Evolutionary conservation across 1,140 invertebrate genomes (phyloP), one percentile per base, ranked within the genome.

Genomic region (Drosophila bipectinata): DNA sequence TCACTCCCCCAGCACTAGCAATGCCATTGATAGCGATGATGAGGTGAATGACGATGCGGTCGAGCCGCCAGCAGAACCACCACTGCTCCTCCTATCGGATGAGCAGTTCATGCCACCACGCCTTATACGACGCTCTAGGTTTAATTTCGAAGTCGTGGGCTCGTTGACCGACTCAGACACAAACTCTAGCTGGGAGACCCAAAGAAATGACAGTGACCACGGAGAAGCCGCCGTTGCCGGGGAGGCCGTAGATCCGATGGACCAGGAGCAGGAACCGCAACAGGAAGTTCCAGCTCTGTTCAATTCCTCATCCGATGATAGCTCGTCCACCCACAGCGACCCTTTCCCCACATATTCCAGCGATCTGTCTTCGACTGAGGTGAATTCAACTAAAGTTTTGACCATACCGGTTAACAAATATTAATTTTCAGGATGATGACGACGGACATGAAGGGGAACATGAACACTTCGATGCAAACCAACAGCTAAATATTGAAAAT

Each of bases 401-500:
- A 10, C 4, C 1, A 1, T 37, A 10, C 8, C 9, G 10, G 10
- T 37, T 12, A 12, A 37, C 10, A 3, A 9, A 37, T 10, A 3
- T 37, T 37, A 10, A 12, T 9, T 18, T 24, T 24, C 8, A 26
- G 7, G 9, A 2, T 6, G 14, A 32, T 3, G 34, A 59, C 21
- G 21, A 21, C 21, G 21, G 3, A 21, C 21, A 21, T 14, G 34
- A 37, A 4, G 34, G n/a, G 10, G 34, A 37, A 12, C 34, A 12
- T 12, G 34, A 37, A 12, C 10, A 4, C 10, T 37, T 37, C 10
- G 10, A 12, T 37, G 34, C 34, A 37, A 37, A n/a, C 34, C 10
- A 12, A 10, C 34, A 61, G 6, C 64, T 54, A 8, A 10, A 66
- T 12, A 44, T 76, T 1, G 51, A 79, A 1, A 14, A 6, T 6